Evolutionary conservation across 2,888 invertebrate genomes (phyloP), one percentile per base, ranked within the genome.

Genomic region (Rhorus exstirpatorius): DNA sequence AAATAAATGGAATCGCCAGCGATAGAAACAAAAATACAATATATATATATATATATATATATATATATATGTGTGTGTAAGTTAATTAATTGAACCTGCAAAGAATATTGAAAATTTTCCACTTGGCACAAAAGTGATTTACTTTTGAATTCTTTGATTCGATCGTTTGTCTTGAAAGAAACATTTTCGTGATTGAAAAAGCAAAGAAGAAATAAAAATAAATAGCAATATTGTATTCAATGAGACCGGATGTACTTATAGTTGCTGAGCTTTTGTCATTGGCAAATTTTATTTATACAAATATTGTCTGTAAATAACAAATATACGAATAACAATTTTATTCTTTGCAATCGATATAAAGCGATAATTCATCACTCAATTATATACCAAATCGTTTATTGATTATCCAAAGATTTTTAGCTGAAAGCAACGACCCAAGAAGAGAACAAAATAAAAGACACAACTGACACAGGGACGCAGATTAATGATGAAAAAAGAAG

Each of bases 301-400:
- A 41, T 46, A 75, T 79, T 46, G 74, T 68, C 68, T 74, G 79
- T 79, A 68, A 74, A 79, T 79, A 74, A 68, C 53, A 58, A 49
- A 58, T 58, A 49, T 38, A n/a, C n/a, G n/a, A 51, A 53, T 31
- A 61, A 68, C 8, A 38, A 49, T 60, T 68, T 68, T 55, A 53
- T 76, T 72, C 41, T 24, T 71, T 58, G 17, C 10, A 44, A 70
- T 58, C 35, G 24, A 31, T 21, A 58, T 14, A 41, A 1, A 46
- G 46, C n/a, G 19, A 21, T 60, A 38, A 63, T 74, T 14, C 17
- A 35, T 70, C 44, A 35, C 24, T 51, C 17, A n/a, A 68, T 26
- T 17, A 7, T 68, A 24, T 55, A 41, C 35, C 14, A 53, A 19
- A n/a, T 60, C 60, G 49, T 21, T 76, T 60, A 49, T n/a, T 41